Evolutionary conservation across 2,113 vertebrate genomes (phyloP).

Genomic region (Sakesphorus luctuosus): DNA sequence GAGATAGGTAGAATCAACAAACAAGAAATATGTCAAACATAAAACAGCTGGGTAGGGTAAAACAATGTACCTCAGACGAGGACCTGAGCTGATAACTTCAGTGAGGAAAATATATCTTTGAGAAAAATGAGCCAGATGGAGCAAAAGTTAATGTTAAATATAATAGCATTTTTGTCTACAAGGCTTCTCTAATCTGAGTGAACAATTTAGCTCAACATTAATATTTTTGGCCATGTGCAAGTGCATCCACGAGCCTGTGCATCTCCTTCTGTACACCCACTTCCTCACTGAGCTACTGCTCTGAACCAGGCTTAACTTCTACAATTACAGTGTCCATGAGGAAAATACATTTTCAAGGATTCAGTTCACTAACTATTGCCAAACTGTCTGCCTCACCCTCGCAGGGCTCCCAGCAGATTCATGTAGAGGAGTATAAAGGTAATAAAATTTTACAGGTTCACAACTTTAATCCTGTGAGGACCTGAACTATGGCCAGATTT

Average conservation of each 20-base stretch:
- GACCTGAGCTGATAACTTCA: neutral
- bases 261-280: neutral
- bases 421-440: neutral
- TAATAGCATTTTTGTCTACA: neutral
- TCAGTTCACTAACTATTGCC: neutral
- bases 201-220: neutral
- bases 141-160: neutral
- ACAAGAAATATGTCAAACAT: neutral
- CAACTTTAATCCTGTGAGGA: slow-evolving; percentile 12
- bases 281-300: neutral
- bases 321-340: neutral
- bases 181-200: neutral
- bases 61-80: neutral
- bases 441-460: neutral
- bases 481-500: slow-evolving; percentile 5
- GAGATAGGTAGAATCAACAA: neutral
- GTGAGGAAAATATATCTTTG: neutral
- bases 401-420: neutral
- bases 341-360: neutral
- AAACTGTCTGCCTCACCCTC: neutral
- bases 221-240: neutral
- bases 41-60: neutral
- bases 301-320: neutral
- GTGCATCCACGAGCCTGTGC: neutral
- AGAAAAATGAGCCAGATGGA: neutral